Evolutionary conservation across 2,888 invertebrate species (phyloP), one percentile per base, ranked within the genome.

Genomic region (Oasisia sp.): DNA sequence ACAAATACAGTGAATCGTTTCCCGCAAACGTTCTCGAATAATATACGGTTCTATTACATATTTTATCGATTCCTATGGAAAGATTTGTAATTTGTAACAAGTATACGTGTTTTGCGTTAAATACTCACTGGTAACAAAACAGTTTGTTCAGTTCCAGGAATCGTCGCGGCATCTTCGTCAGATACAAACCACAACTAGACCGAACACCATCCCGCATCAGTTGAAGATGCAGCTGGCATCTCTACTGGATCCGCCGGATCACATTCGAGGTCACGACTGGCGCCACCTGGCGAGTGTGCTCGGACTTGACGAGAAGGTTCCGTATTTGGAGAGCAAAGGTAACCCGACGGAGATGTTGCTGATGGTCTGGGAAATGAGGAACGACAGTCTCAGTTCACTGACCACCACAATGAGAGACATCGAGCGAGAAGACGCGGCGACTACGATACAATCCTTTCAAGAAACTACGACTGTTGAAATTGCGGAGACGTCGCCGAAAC

Each of bases 231-330:
- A 74, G 74, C 74, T 74, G 74, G 74, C 74, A 27, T 74, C 74
- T 74, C n/a, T 74, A 27, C n/a, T 74, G 74, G 74, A 74, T n/a
- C 74, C 74, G 14, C n/a, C 27, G 74, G 74, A 74, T 74, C 74
- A n/a, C n/a, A 74, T 74, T 74, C 74, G 74, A 74, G 74, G 74
- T 74, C 19, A 74, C 74, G 74, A 74, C 74, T 74, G 74, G 74
- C 74, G 27, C 74, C n/a, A 19, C 27, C 74, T 74, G 74, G 74
- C 74, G 74, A 74, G 74, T 74, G 74, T 27, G 27, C n/a, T 74
- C n/a, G 74, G 74, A n/a, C 74, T 74, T 27, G 74, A 74, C 74
- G 74, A 74, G 74, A 74, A 74, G 74, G 74, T 74, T 74, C 74
- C 74, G 74, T 74, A n/a, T 74, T 74, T 74, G 74, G 74, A 74